Base-by-base conservation (phyloP, 2,797 vertebrate genomes). In the Staurois parvus region DNA sequence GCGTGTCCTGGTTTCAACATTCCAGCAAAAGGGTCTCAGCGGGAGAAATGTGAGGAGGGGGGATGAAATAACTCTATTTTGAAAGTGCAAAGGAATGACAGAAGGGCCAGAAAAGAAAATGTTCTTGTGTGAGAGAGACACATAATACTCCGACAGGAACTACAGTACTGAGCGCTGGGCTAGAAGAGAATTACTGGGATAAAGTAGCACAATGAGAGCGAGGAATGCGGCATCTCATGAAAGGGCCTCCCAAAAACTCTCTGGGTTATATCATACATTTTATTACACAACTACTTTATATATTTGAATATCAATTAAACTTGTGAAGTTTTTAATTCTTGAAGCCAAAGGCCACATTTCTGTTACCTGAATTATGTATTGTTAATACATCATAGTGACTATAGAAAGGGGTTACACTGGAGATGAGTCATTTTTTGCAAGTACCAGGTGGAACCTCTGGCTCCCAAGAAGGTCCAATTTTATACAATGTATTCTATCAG, bases 91-190 rank as follows among this genome's bases (percentile, higher is more conserved):
- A 66, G 59, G 45, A 83, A 83, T 72, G 75, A 76, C 80, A 79
- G n/a, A 75, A 67, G 15, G 30, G 42, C 29, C 70, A 48, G 75
- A 72, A 67, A 83, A 74, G 85, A 87, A 79, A 78, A 83, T 77
- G 81, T 83, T 87, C 52, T 76, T 78, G 73, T 86, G 75, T 83
- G 74, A 79, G 81, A 30, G 80, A 83, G 85, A 83, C 69, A 87
- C 52, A 74, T 79, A 83, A 87, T 87, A 83, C 75, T 83, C 5
- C 62, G 40, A 74, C 81, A 87, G 69, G 76, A 87, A 83, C 85
- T 59, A 45, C 24, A 73, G 75, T 29, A 19, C 76, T 52, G 45
- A 74, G 81, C 5, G 30, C 37, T 64, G 34, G 59, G 69, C 83
- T 83, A 37, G n/a, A 83, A 73, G 83, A 66, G 52, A 79, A 83